These are phyloP conservation scores for Ceratosolen solmsi DNA, from an alignment of 1,140 invertebrate genomes.

Conservation along the genomic window DNA sequence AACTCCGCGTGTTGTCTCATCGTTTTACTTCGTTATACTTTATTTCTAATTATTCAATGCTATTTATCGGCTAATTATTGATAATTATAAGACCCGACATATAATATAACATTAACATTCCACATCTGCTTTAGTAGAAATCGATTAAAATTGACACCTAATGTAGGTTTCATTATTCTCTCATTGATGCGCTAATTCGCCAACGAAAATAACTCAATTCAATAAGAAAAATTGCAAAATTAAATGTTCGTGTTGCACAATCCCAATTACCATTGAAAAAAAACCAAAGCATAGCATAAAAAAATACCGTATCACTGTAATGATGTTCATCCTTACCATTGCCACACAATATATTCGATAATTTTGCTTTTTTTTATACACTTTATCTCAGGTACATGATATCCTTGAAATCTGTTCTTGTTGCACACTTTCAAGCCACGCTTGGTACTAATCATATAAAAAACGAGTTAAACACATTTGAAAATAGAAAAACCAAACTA, in stretches of 20 bases:
- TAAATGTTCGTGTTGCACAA: conserved; percentile 8
- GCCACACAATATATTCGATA: background rate
- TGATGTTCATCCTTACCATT: background rate
- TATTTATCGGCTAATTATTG: background rate
- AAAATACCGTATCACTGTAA: background rate
- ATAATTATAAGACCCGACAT: background rate
- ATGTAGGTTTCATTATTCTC: conserved; percentile 36
- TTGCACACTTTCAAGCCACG: background rate
- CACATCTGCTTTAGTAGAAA: background rate
- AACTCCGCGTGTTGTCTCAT: background rate
- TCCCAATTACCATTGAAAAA: background rate
- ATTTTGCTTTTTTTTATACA: conserved; percentile 35
- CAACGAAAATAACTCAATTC: background rate
- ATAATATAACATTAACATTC: background rate
- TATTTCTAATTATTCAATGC: background rate
- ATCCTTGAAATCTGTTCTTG: background rate
- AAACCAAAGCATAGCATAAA: background rate
- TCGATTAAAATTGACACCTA: conserved; percentile 48
- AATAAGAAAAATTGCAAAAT: background rate
- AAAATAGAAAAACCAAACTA: background rate
- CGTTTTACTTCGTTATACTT: background rate
- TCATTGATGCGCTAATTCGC: background rate
- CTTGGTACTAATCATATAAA: background rate
- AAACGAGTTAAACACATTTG: background rate
- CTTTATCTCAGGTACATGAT: conserved; percentile 37